Conservation (phyloP, 2,113 vertebrate species). For the Rhipidura dahli region DNA sequence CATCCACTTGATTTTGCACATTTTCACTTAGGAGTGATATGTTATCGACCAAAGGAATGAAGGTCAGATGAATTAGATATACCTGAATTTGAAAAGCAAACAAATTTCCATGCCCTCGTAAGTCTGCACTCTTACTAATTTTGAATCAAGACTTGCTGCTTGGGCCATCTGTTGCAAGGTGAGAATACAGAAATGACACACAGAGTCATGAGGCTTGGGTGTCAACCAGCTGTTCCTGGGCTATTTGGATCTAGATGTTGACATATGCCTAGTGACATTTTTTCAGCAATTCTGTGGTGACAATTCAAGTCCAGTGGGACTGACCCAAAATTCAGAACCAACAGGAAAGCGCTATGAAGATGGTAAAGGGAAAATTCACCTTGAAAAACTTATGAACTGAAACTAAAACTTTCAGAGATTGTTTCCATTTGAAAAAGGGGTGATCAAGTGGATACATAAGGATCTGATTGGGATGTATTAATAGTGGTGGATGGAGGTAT, state of each 20-base stretch:
- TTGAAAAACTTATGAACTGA: background rate
- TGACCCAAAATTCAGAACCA: slow-evolving; percentile 9
- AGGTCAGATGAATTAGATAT: background rate
- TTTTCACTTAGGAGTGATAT: background rate
- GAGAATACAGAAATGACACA: background rate
- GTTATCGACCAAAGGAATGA: background rate
- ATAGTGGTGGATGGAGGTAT: background rate
- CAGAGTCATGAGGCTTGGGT: background rate
- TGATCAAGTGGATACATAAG: background rate
- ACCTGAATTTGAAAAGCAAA: background rate
- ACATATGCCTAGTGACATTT: background rate
- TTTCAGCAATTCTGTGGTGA: background rate
- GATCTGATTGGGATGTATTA: background rate
- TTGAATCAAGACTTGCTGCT: background rate
- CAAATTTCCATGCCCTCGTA: background rate
- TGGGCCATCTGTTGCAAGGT: background rate
- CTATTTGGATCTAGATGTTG: background rate
- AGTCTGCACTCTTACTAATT: background rate
- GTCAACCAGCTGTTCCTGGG: background rate
- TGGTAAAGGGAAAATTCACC: background rate
- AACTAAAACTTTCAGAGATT: background rate
- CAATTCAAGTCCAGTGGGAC: background rate
- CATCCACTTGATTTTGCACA: background rate
- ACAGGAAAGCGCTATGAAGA: background rate
- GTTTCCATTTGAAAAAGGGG: background rate